Evolutionary conservation across 2,888 invertebrate genomes (phyloP), one percentile per base, ranked within the genome.

Genomic region (Idaea dimidiata): DNA sequence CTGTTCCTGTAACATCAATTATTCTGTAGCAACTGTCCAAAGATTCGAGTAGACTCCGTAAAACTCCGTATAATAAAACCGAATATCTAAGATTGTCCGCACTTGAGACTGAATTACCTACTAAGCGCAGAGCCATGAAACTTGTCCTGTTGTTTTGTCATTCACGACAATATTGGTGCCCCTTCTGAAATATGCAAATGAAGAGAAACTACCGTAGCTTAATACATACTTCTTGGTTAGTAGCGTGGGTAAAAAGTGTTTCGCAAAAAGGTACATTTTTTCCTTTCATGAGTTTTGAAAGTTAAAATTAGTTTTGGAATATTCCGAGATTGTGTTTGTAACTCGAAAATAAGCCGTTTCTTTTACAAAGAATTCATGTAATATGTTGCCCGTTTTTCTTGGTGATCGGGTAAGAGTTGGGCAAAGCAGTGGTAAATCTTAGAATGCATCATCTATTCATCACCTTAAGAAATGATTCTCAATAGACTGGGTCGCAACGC

Each of bases 41-140:
- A 43, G 43, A 43, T 43, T 14, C 43, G 2, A 8, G 43, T 6
- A 33, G 33, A 33, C 14, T 33, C 33, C 3, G 33, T 33, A 43
- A 43, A 43, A 43, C 43, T 58, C 57, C 56, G 54, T 58, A 60
- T 58, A 62, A 64, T 61, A 66, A 62, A 59, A 58, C 58, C 43
- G 58, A 57, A 62, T 57, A 55, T 58, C 31, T 54, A 57, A 43
- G 43, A 43, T 43, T 43, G 43, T 43, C 43, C 43, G 43, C 43
- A 43, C 43, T 43, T 14, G 2, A 43, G 8, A 7, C 43, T 43
- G 43, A 43, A 43, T 43, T 14, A 43, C n/a, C n/a, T n/a, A n/a
- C 43, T 43, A 43, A 43, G 43, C 8, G 43, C 14, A 14, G 10
- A 14, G 14, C 43, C 43, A 43, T 43, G 43, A 43, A 43, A 43